Percentiles rank a stretch among this genome's conserved stretches.
Evolutionary conservation across 2,888 invertebrate species (phyloP).

Genomic region (Agonopterix subpropinquella): DNA sequence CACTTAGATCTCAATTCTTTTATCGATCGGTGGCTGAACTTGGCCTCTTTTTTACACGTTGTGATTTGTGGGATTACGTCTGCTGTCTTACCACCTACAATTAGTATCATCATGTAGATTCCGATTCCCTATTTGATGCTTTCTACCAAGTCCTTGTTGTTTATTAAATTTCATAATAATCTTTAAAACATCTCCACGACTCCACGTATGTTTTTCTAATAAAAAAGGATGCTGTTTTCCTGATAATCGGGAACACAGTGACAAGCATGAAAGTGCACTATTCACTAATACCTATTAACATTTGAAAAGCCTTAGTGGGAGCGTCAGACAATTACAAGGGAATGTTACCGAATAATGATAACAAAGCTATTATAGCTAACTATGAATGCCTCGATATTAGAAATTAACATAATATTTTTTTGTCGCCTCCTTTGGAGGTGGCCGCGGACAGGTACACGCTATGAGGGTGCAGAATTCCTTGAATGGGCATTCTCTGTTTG

Average conservation of each 20-base stretch:
- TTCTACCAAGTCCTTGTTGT: too few relatives aligned
- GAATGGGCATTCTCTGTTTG: conserved; percentile 50
- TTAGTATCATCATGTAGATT: too few relatives aligned
- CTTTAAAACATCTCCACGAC: too few relatives aligned
- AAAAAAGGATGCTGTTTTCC: neutral
- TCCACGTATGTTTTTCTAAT: neutral
- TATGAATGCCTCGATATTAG: conserved; percentile 65
- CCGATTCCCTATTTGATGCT: too few relatives aligned
- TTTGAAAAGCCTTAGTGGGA: conserved; percentile 25
- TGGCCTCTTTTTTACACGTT: too few relatives aligned
- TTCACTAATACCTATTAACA: conserved; percentile 29
- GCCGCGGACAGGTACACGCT: conserved; percentile 70
- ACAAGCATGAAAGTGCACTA: conserved; percentile 40
- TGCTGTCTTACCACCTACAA: too few relatives aligned
- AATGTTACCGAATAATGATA: conserved; percentile 66
- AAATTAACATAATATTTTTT: conserved; percentile 73
- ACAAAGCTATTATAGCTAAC: conserved; percentile 68
- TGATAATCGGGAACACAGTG: conserved; percentile 16
- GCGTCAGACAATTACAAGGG: conserved; percentile 47
- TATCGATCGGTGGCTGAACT: too few relatives aligned
- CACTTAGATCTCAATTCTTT: too few relatives aligned
- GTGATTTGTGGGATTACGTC: too few relatives aligned
- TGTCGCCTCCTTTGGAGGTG: conserved; percentile 66
- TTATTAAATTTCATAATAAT: too few relatives aligned
- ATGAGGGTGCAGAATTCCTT: conserved; percentile 75